Conservation (phyloP, 2,888 invertebrate genomes). For the Ochlodes sylvanus region DNA sequence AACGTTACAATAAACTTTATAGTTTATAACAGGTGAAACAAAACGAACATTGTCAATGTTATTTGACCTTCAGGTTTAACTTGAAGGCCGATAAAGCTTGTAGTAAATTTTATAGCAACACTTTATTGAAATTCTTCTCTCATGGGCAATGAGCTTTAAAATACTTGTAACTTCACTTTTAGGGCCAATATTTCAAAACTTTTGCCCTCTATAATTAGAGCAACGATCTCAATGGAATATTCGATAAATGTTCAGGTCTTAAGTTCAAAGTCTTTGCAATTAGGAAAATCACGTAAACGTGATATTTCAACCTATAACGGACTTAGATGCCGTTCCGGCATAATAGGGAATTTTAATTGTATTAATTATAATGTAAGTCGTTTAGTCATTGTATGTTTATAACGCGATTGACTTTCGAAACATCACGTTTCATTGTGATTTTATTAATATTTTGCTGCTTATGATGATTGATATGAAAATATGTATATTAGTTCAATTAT, state of each 20-base stretch:
- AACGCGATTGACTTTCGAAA: too few species aligned
- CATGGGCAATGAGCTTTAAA: slow-evolving; percentile 16
- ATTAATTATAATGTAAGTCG: too few species aligned
- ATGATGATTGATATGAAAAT: background rate
- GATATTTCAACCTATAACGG: slow-evolving; percentile 12
- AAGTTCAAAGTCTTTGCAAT: slow-evolving; percentile 26
- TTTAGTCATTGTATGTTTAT: too few species aligned
- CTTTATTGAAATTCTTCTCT: slow-evolving; percentile 7
- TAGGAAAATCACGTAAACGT: slow-evolving; percentile 33
- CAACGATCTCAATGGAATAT: slow-evolving; percentile 27
- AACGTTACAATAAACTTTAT: background rate
- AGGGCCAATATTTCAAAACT: slow-evolving; percentile 29
- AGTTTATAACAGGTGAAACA: background rate
- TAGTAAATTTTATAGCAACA: background rate
- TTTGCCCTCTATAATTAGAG: slow-evolving; percentile 32
- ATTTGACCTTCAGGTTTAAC: background rate
- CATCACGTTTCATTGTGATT: too few species aligned
- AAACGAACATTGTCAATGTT: background rate
- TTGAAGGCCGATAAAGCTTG: background rate
- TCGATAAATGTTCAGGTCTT: slow-evolving; percentile 29
- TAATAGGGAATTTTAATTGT: background rate
- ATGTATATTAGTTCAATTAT: too few species aligned
- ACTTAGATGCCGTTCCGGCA: slow-evolving; percentile 6
- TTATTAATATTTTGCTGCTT: too few species aligned
- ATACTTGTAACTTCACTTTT: slow-evolving; percentile 26